Evolutionary conservation across 2,113 vertebrate genomes (phyloP), one percentile per base, ranked within the genome.

Genomic region (Lathamus discolor): DNA sequence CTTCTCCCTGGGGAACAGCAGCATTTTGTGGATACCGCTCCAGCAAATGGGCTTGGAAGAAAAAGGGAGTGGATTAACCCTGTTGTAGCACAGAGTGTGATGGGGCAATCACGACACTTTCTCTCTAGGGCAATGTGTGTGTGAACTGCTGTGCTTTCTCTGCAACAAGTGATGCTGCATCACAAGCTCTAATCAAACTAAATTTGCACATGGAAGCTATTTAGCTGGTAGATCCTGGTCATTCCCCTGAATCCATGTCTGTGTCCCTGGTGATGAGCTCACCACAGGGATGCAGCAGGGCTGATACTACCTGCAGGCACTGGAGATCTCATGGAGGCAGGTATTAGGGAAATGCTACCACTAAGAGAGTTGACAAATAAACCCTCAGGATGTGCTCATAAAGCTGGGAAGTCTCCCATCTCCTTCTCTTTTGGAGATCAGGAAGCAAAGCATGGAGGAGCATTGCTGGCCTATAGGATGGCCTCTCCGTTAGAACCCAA

Each of bases 1-100:
- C 79, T 35, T 80, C 46, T 91, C 79, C 90, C 85, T 69, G 85
- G 44, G 68, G 79, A 88, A 63, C 43, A 75, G 85, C 33, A 23
- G 35, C 1, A 1, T 84, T 83, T 72, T 64, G 55, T 63, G 75
- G 67, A 68, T 64, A 48, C 28, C 33, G 39, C 62, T 44, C 39
- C 48, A 80, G 55, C 28, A 78, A 84, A 67, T 44, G 33, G 24
- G 24, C 52, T 69, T 62, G 62, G 51, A 80, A 73, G 16, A 0
- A 11, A 66, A 72, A 43, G 55, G 13, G 2, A 41, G 16, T 14
- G n/a, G 28, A 41, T 90, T 86, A 83, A 70, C 79, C 14, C 54
- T 77, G 4, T 44, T 86, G 5, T 46, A 74, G 77, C 55, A 51
- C 41, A 64, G 69, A 20, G 19, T 1, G 0, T 23, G 43, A 6